Base-by-base conservation (phyloP, 2,797 vertebrate species). In the Mus caroli region DNA sequence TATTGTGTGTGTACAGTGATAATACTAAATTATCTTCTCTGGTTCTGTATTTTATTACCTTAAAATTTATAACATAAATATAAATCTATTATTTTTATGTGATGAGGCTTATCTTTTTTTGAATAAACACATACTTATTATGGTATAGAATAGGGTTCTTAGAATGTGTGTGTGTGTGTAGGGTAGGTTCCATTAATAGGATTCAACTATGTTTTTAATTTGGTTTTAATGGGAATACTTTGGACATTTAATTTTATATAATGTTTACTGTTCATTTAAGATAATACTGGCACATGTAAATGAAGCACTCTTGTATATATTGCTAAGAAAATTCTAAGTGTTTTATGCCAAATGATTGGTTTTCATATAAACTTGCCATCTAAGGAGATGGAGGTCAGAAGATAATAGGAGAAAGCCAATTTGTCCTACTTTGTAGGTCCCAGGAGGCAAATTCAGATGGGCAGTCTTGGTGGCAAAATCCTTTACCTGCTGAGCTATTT, bases 201-300 rank as follows among this genome's bases (percentile, higher is more conserved):
- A 6, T 6, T 34, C 40, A 31, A 8, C 26, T 37, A 12, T 79
- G 24, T 52, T 90, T 82, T 78, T 52, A 56, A 28, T 28, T 76
- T 90, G 31, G 5, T 31, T 86, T 91, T 88, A 79, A 2, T 76
- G 28, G 62, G 12, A 71, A 54, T 67, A 6, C 17, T 34, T 69
- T 40, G 84, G 15, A 2, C 60, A 13, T 76, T 71, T 14, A 58
- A 13, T n/a, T 69, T 86, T 69, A 86, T 37, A 69, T 8, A 67
- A 76, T 88, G 24, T 71, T 92, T 79, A 58, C 28, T 86, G 2
- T 91, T 91, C 34, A n/a, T 37, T 87, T 94, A 92, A 88, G 76
- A 62, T 89, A 87, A 67, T 31, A 15, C 69, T 76, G 46, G 56
- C 9, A 3, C 58, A 46, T 82, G 46, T 86, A 60, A 94, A 56